Base-by-base conservation (phyloP, 2,888 invertebrate species). In the Exephanes ischioxanthus region DNA sequence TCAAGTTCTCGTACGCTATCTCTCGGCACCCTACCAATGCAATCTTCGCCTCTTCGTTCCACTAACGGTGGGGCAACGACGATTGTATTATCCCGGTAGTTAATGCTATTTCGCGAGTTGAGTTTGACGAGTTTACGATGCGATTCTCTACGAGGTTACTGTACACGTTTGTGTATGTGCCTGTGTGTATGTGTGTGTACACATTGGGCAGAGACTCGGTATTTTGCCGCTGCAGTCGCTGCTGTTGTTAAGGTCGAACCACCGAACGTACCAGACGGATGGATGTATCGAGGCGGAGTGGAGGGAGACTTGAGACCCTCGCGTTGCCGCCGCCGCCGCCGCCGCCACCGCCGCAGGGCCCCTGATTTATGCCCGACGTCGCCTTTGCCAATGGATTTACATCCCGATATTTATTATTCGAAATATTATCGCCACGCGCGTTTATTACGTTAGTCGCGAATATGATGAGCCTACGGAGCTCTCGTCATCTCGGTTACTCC, bases 351-450 rank as follows among this genome's bases (percentile, higher is more conserved):
- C 82, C 86, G 84, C 81, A 72, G 83, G 83, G 88, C 84, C 87
- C 90, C 90, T 94, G 94, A 94, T 94, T 94, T 94, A 94, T 93
- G 93, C 90, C 87, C 91, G 91, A 93, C 93, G 92, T 93, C 93
- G 93, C 92, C 91, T 92, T 91, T 92, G 93, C 94, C 93, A 94
- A 93, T 93, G 93, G 92, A 93, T 93, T 93, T 93, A 93, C 93
- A 93, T 93, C 92, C 90, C 90, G 91, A 93, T 93, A 93, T 93
- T 93, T 93, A 93, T 93, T 93, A 93, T 93, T 92, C 92, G 92
- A 86, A 93, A 93, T 93, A 93, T 93, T 93, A 93, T 93, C 92
- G 92, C 91, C 86, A 85, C 83, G 89, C 86, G 89, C 90, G 91
- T 93, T 93, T 93, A 93, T 93, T 93, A 92, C 93, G 92, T 92